Conservation (phyloP, 1,140 invertebrate genomes). For the Bicyclus anynana region DNA sequence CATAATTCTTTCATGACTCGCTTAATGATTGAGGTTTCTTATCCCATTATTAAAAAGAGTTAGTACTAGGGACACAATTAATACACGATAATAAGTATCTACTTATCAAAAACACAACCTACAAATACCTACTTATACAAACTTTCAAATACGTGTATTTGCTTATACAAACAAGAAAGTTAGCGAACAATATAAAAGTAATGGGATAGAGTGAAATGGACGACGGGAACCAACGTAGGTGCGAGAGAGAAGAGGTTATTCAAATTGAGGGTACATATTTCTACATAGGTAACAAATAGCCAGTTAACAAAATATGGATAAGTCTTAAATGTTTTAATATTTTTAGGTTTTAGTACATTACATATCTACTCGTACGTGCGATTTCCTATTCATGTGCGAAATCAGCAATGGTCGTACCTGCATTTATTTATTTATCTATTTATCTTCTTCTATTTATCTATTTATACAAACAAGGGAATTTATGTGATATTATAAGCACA, state of each 20-base stretch:
- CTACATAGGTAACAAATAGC: constrained; percentile 76
- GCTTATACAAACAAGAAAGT: constrained; percentile 77
- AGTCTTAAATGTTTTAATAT: constrained; percentile 25
- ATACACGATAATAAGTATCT: neutral
- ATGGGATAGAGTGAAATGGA: constrained; percentile 64
- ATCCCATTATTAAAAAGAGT: too few species aligned
- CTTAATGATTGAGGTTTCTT: too few species aligned
- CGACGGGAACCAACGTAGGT: constrained; percentile 23
- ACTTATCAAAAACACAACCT: constrained; percentile 51
- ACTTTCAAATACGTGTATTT: constrained; percentile 77
- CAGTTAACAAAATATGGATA: constrained; percentile 66
- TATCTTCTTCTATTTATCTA: too few species aligned
- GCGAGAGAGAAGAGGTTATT: constrained; percentile 61
- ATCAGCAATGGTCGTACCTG: too few species aligned
- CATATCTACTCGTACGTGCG: too few species aligned
- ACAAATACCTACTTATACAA: constrained; percentile 65
- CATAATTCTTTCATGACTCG: too few species aligned
- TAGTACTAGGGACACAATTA: too few species aligned
- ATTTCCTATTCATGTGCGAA: too few species aligned
- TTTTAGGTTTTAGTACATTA: too few species aligned
- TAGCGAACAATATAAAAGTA: constrained; percentile 77
- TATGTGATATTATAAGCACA: too few species aligned
- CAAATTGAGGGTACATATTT: constrained; percentile 76
- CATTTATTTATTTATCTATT: too few species aligned
- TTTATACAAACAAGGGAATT: too few species aligned